Percentiles rank a stretch among this genome's conserved stretches.
phyloP scores from a whole-genome alignment of 2,113 vertebrate species.

The Mohoua ochrocephala region DNA sequence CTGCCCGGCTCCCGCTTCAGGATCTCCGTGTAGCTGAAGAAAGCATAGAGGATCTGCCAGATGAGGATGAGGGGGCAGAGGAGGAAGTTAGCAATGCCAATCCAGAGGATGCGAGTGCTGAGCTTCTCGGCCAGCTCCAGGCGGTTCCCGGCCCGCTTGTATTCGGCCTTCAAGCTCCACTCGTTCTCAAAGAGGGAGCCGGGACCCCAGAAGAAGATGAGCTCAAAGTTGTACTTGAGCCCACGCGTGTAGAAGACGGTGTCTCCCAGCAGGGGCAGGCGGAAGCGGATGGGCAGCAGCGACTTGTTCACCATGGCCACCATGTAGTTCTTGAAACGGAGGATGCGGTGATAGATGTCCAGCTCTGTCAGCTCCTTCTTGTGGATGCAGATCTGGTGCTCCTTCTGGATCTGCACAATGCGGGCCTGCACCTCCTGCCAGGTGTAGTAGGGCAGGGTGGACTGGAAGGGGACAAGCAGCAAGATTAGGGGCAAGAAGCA shows the following conservation, averaged over 20 bases:
- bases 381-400: constrained; percentile 98
- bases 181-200: constrained; percentile 96
- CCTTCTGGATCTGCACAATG: constrained; percentile 97
- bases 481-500: background rate
- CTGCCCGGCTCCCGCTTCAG: constrained; percentile 95
- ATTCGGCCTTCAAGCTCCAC: constrained; percentile 94
- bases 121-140: constrained; percentile 91
- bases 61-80: constrained; percentile 96
- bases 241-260: constrained; percentile 90
- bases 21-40: constrained; percentile 97
- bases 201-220: constrained; percentile 96
- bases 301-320: constrained; percentile 99
- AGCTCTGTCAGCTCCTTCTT: constrained; percentile 94
- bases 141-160: constrained; percentile 89
- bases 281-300: constrained; percentile 90
- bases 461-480: constrained; percentile 64
- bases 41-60: constrained; percentile 98
- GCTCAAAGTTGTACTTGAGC: constrained; percentile 98
- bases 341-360: constrained; percentile 95
- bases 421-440: constrained; percentile 97
- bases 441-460: constrained; percentile 90
- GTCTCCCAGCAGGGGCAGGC: constrained; percentile 83
- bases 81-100: constrained; percentile 94
- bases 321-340: constrained; percentile 99
- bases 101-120: constrained; percentile 93